phyloP scores from a whole-genome alignment of 2,113 vertebrate genomes.

The Dendrocopos noguchii region DNA sequence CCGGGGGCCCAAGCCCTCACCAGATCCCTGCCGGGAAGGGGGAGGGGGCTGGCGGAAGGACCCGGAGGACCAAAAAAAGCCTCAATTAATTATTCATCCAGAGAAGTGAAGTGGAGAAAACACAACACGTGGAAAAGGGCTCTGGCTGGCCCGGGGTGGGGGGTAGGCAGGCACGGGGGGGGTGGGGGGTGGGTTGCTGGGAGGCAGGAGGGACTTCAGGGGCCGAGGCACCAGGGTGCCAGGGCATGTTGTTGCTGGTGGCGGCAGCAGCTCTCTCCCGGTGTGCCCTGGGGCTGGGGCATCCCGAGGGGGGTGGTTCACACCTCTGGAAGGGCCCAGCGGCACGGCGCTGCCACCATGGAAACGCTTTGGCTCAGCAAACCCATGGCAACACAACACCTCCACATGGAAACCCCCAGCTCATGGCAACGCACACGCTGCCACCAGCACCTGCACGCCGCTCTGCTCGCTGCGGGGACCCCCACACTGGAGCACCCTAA shows the following conservation, averaged over 20 bases:
- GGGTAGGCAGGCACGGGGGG: not conserved
- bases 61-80: constrained; percentile 59
- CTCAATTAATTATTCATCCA: constrained; percentile 68
- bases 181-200: too few relatives aligned
- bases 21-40: accelerated
- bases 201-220: not conserved
- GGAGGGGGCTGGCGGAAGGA: not conserved
- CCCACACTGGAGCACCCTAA: accelerated
- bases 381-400: constrained; percentile 60
- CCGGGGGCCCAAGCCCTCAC: not conserved
- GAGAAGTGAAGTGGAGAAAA: constrained; percentile 65
- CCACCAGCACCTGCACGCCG: not conserved
- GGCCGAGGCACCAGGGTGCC: not conserved
- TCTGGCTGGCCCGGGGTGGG: not conserved
- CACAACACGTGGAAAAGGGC: constrained; percentile 37
- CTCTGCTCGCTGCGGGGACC: not conserved
- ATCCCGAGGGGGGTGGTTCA: not conserved
- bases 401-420: constrained; percentile 46
- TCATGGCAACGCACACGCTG: not conserved
- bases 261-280: not conserved
- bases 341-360: constrained; percentile 25
- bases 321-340: constrained; percentile 33
- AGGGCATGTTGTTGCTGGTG: accelerated
- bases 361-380: constrained; percentile 46
- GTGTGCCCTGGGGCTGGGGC: not conserved